Evolutionary conservation across 2,113 vertebrate genomes (phyloP).

Genomic region (Blennius ocellaris): DNA sequence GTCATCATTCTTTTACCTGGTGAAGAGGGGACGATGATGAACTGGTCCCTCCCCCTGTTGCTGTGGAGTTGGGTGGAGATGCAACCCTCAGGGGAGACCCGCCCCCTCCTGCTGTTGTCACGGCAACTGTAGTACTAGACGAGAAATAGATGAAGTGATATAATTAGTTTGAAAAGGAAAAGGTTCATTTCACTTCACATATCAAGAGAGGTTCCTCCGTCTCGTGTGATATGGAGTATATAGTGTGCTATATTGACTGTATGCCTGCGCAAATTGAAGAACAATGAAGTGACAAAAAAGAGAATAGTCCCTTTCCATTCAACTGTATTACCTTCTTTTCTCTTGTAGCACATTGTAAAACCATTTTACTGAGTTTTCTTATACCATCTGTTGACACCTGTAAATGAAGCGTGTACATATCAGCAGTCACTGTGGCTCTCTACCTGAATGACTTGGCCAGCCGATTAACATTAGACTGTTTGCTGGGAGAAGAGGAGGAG

Average conservation of each 20-base stretch:
- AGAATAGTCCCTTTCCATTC: neutral
- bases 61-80: slow-evolving; percentile 87
- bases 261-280: neutral
- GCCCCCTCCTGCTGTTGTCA: slow-evolving; percentile 74
- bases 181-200: slow-evolving; percentile 2
- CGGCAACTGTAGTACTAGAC: slow-evolving; percentile 74
- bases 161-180: slow-evolving; percentile 15
- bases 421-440: slow-evolving; percentile 29
- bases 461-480: slow-evolving; percentile 90
- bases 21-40: slow-evolving; percentile 79
- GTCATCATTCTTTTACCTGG: slow-evolving; percentile 60
- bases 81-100: slow-evolving; percentile 90
- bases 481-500: slow-evolving; percentile 90
- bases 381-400: neutral
- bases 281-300: slow-evolving; percentile 2
- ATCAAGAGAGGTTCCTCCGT: neutral
- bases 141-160: slow-evolving; percentile 18
- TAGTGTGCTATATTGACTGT: neutral
- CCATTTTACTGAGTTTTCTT: neutral
- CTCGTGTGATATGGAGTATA: neutral
- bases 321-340: slow-evolving; percentile 1
- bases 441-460: slow-evolving; percentile 98
- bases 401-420: slow-evolving; percentile 7
- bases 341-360: neutral
- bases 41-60: slow-evolving; percentile 72